Base-by-base conservation (phyloP, 2,113 vertebrate genomes). In the Oreotrochilus melanogaster region DNA sequence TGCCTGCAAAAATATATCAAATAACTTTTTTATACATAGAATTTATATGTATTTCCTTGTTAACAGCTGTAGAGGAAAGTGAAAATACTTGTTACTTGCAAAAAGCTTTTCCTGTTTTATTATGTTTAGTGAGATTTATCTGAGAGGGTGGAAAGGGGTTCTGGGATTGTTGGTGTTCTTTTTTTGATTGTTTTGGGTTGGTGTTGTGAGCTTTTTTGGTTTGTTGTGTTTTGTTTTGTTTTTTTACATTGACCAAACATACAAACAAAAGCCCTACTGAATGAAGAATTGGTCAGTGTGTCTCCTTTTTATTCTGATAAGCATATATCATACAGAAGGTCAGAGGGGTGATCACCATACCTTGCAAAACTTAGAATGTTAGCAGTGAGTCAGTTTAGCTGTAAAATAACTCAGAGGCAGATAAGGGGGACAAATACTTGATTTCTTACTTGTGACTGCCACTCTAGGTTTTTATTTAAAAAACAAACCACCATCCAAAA, bases 331-430 rank as follows among this genome's bases (percentile, higher is more conserved):
- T 35, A 39, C 7, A 60, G 45, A 86, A 89, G 71, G 74, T 54
- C 72, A 61, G 35, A 50, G 47, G 76, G 37, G 57, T 93, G 54
- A 92, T 45, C 50, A 58, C 48, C 5, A 3, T 42, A 74, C 54
- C 61, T 91, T 82, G 28, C 23, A 50, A 86, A 94, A 94, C 42
- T 81, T 91, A 37, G 6, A 56, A 37, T 57, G 66, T 90, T 48
- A 84, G 37, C 57, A 43, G 5, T 31, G 67, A 92, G 61, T 89
- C 72, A 75, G 47, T 89, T 84, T 69, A 86, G 91, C 47, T 72
- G 11, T 48, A 81, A 86, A 92, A 91, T 94, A 95, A 96, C 78
- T 95, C 79, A 65, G 78, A 93, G 73, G 54, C 51, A 92, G 78
- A 65, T 35, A 91, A 78, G 56, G 76, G 45, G 76, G 79, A 88